Evolutionary conservation across 2,113 vertebrate genomes (phyloP), one percentile per base, ranked within the genome.

Genomic region (Melospiza melodia): DNA sequence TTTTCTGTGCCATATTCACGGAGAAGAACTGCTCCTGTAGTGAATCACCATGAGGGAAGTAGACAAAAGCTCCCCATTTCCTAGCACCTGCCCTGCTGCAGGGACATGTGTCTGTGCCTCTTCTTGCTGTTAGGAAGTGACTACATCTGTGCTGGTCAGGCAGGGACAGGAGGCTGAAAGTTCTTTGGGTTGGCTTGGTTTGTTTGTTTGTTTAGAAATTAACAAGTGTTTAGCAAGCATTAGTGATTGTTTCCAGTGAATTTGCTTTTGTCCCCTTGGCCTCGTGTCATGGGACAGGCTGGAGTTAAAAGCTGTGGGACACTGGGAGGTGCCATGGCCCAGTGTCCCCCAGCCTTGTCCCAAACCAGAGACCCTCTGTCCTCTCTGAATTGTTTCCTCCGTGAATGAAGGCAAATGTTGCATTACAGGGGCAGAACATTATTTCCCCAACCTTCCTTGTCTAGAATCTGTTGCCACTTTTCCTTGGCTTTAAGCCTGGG

Each of bases 251-350:
- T 89, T 84, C 73, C 57, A 59, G 51, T 31, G 57, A 12, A 10
- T 63, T 87, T 87, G 24, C 65, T 93, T 71, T n/a, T n/a, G n/a
- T n/a, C n/a, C n/a, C n/a, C 31, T 44, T 59, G 61, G 28, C 48
- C 79, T 75, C 2, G 0, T 54, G 65, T 61, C 44, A 1, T 20
- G 24, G 16, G 35, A 55, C 48, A 0, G 6, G 30, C 39, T 71
- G 7, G 31, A 31, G 30, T 72, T 82, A 17, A 15, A 10, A 30
- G 28, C 35, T 57, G 22, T 33, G 84, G 65, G 65, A 24, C 27
- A 24, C 0, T 16, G 15, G 6, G 19, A n/a, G 12, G 24, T 78
- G 52, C 51, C 10, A 0, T 12, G 35, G 44, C 24, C 52, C 72
- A 7, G 5, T 14, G 18, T 48, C 39, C 52, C 21, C 37, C 61